phyloP scores from a whole-genome alignment of 2,797 vertebrate genomes.

The Cryptoblepharus egeriae region DNA sequence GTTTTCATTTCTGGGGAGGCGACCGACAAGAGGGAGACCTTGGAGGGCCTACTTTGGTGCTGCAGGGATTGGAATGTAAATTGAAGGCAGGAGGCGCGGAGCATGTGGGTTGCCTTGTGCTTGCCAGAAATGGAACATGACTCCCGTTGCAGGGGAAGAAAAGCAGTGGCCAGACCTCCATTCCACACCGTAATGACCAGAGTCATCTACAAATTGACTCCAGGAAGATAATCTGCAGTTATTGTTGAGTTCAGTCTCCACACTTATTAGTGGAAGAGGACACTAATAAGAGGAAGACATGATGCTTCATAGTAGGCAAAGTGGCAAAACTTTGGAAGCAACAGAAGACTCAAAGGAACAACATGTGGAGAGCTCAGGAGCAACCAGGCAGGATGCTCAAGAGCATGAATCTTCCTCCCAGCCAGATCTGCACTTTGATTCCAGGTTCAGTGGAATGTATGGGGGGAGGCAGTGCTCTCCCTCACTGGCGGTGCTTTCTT shows the following conservation, averaged over 20 bases:
- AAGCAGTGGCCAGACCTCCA: slow-evolving; percentile 31
- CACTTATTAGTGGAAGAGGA: neutral
- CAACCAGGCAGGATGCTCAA: neutral
- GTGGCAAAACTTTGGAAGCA: neutral
- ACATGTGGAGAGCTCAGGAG: neutral
- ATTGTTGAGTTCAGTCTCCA: neutral
- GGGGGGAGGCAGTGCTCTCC: too few relatives aligned
- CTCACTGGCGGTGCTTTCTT: neutral
- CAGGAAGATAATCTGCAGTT: neutral
- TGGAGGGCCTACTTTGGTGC: slow-evolving; percentile 35
- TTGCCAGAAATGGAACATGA: neutral
- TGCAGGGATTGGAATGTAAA: slow-evolving; percentile 43
- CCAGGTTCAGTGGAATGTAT: too few relatives aligned
- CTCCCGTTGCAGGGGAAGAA: slow-evolving; percentile 29
- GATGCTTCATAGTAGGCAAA: neutral
- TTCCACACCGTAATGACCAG: slow-evolving; percentile 14
- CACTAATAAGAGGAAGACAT: neutral
- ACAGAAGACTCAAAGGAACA: neutral
- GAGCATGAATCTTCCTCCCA: neutral
- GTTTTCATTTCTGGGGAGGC: slow-evolving; percentile 70
- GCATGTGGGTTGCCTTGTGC: slow-evolving; percentile 28
- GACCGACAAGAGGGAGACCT: slow-evolving; percentile 57
- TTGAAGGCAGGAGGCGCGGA: slow-evolving; percentile 49
- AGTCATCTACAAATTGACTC: neutral
- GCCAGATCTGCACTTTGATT: too few relatives aligned